Evolutionary conservation across 2,113 vertebrate genomes (phyloP).

Genomic region (Hippocampus barbouri): DNA sequence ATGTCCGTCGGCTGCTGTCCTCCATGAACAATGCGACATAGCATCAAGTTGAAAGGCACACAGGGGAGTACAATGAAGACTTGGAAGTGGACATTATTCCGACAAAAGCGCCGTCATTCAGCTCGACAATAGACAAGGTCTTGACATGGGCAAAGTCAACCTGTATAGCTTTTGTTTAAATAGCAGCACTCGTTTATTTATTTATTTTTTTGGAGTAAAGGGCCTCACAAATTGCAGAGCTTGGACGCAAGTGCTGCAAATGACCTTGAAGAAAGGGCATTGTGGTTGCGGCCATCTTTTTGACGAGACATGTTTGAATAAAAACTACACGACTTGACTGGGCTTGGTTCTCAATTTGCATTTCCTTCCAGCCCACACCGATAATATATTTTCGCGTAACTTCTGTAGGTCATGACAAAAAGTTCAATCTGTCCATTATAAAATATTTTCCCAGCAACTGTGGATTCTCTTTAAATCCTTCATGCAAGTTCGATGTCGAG

Average conservation of each 20-base stretch:
- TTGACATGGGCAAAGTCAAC: conserved; percentile 39
- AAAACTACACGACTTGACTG: too few species aligned
- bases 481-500: too few species aligned
- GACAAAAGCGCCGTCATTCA: conserved; percentile 36
- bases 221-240: background rate
- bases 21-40: conserved; percentile 51
- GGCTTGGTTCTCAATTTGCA: too few species aligned
- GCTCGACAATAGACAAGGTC: conserved; percentile 37
- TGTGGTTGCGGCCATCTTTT: too few species aligned
- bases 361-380: too few species aligned
- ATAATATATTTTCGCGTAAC: too few species aligned
- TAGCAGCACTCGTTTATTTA: conserved; percentile 16
- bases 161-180: conserved; percentile 40
- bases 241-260: background rate
- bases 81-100: conserved; percentile 53
- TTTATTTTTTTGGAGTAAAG: background rate
- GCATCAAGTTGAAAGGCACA: conserved; percentile 42
- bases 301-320: too few species aligned
- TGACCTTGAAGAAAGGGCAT: background rate
- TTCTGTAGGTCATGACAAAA: too few species aligned
- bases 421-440: too few species aligned
- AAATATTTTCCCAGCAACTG: too few species aligned
- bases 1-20: conserved; percentile 30
- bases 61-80: conserved; percentile 41
- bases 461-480: too few species aligned